Conservation (phyloP, 2,888 invertebrate species). For the Phragmatobia fuliginosa region DNA sequence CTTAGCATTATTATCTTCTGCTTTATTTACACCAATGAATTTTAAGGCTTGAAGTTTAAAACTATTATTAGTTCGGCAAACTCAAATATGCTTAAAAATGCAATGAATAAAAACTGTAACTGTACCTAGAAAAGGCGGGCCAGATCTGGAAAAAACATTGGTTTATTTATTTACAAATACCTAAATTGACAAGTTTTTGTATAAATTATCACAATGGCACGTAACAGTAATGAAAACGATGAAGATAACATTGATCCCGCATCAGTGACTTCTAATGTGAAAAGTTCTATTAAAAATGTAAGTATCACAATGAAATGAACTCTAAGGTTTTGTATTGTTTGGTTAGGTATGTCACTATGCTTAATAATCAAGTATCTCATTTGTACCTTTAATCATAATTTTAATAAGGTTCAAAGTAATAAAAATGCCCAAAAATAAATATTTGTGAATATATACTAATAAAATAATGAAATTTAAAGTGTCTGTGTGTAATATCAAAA, state of each 20-base stretch:
- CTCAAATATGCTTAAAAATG: background rate
- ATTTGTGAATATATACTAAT: too few relatives aligned
- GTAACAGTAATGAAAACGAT: conserved; percentile 69
- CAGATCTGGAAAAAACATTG: background rate
- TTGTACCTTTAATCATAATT: too few relatives aligned
- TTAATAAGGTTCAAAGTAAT: too few relatives aligned
- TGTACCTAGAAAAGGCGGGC: background rate
- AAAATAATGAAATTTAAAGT: too few relatives aligned
- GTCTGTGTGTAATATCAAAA: too few relatives aligned
- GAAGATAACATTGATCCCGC: conserved; percentile 73
- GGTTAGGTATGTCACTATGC: too few relatives aligned
- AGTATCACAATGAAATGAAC: conserved; percentile 28
- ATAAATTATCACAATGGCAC: conserved; percentile 58
- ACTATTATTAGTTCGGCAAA: too few relatives aligned
- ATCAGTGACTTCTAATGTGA: conserved; percentile 69
- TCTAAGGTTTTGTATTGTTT: too few relatives aligned
- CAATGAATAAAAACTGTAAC: background rate
- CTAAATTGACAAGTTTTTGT: conserved; percentile 28
- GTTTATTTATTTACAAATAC: conserved; percentile 20
- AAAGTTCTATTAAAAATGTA: conserved; percentile 72
- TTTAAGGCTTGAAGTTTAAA: background rate
- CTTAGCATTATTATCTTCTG: background rate
- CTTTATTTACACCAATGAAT: background rate
- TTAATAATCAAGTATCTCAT: too few relatives aligned
- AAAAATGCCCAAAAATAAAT: too few relatives aligned